A percentile compares a stretch with the other conserved stretches of the same genome.
Conservation (phyloP, 2,888 invertebrate genomes). For the Ennomos quercinarius region DNA sequence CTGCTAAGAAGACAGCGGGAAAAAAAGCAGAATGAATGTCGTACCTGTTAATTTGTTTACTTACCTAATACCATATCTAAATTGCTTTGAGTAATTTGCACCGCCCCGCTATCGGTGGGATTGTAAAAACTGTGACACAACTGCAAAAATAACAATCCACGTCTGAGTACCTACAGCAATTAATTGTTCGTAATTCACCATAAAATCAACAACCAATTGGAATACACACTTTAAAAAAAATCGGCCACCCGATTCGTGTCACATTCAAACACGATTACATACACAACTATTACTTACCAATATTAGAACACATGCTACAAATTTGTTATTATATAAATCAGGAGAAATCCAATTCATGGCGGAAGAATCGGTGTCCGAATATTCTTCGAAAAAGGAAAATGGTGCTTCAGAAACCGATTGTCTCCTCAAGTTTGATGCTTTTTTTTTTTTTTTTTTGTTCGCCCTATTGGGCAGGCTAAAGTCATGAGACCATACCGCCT, state of each 20-base stretch:
- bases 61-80: constrained; percentile 94
- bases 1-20: no score
- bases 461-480: no score
- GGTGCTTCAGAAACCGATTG: constrained; percentile 41
- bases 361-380: constrained; percentile 33
- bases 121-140: constrained; percentile 87
- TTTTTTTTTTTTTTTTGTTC: no score
- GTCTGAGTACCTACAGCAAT: constrained; percentile 60
- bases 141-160: constrained; percentile 73
- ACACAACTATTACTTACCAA: constrained; percentile 62
- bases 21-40: constrained; percentile 35
- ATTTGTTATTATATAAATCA: constrained; percentile 62
- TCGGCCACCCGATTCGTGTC: constrained; percentile 22
- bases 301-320: constrained; percentile 59
- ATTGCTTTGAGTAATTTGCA: constrained; percentile 92
- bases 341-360: constrained; percentile 59
- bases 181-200: constrained; percentile 68
- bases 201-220: constrained; percentile 67
- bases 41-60: constrained; percentile 41
- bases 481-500: no score
- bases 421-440: no score
- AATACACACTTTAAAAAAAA: constrained; percentile 41
- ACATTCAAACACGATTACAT: constrained; percentile 1
- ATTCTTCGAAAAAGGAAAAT: constrained; percentile 45
- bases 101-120: constrained; percentile 92